A percentile compares a stretch with the other conserved stretches of the same genome.
These are phyloP conservation scores for Pogonocherus hispidulus DNA, from an alignment of 2,888 invertebrate genomes.

Conservation along the genomic window DNA sequence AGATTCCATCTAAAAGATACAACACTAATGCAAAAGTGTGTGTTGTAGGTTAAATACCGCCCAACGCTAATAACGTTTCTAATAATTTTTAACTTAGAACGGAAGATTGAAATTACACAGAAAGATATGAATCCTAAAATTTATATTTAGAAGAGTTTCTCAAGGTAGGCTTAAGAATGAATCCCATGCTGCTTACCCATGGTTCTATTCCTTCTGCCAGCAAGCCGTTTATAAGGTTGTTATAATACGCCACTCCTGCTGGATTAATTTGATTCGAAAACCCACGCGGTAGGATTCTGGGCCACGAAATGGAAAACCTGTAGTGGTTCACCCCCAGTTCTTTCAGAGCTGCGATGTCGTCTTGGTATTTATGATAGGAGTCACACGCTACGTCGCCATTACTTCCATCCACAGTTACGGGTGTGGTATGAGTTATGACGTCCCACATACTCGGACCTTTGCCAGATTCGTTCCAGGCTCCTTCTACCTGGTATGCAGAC, in stretches of 20 bases:
- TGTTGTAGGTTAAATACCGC: too few relatives aligned
- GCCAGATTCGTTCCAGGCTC: conserved; percentile 61
- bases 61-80: too few relatives aligned
- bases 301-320: conserved; percentile 77
- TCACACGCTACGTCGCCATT: conserved; percentile 79
- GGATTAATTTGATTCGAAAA: conserved; percentile 76
- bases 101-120: too few relatives aligned
- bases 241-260: conserved; percentile 82
- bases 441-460: conserved; percentile 80
- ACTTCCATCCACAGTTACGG: conserved; percentile 60
- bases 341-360: conserved; percentile 73
- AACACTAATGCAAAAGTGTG: too few relatives aligned
- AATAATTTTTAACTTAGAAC: too few relatives aligned
- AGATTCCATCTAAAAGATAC: too few relatives aligned
- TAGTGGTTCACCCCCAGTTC: conserved; percentile 72
- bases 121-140: too few relatives aligned
- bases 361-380: conserved; percentile 74
- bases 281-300: conserved; percentile 77
- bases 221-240: conserved; percentile 80
- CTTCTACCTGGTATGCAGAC: conserved; percentile 55
- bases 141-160: too few relatives aligned
- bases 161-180: too few relatives aligned
- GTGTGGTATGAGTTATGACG: conserved; percentile 71
- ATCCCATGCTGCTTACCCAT: conserved; percentile 65
- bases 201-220: conserved; percentile 71